phyloP scores from a whole-genome alignment of 1,140 invertebrate species.

The Bombus pyrosoma region DNA sequence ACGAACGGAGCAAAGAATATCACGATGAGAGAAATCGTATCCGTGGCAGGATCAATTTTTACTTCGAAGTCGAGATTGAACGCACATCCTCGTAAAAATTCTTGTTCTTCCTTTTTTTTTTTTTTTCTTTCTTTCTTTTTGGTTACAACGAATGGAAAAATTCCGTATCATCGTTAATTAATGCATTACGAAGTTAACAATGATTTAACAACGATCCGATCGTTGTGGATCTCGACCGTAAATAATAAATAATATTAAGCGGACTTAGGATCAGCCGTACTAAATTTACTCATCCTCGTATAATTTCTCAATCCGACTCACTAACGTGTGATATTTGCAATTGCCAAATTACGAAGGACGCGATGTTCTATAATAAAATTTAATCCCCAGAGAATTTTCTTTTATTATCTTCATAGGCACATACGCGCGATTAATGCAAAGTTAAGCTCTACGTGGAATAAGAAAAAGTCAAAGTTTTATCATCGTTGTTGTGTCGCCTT shows the following conservation, averaged over 20 bases:
- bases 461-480: not conserved
- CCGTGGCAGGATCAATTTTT: not conserved
- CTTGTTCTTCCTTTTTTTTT: too few species aligned
- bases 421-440: not conserved
- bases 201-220: too few species aligned
- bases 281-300: too few species aligned
- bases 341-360: too few species aligned
- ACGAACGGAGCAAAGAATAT: not conserved
- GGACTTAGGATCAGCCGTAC: not conserved
- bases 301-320: too few species aligned
- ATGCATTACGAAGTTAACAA: too few species aligned
- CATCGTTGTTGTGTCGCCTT: too few species aligned
- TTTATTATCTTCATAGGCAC: too few species aligned
- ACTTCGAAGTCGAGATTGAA: not conserved
- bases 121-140: too few species aligned
- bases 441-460: not conserved
- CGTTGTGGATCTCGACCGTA: not conserved
- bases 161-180: too few species aligned
- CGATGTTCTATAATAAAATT: not conserved
- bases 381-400: not conserved
- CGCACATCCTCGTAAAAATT: too few species aligned
- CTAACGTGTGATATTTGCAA: not conserved
- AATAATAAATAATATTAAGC: not conserved
- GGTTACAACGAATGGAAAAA: too few species aligned
- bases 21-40: not conserved